phyloP scores from a whole-genome alignment of 2,113 vertebrate species.

The Megatriorchis doriae region DNA sequence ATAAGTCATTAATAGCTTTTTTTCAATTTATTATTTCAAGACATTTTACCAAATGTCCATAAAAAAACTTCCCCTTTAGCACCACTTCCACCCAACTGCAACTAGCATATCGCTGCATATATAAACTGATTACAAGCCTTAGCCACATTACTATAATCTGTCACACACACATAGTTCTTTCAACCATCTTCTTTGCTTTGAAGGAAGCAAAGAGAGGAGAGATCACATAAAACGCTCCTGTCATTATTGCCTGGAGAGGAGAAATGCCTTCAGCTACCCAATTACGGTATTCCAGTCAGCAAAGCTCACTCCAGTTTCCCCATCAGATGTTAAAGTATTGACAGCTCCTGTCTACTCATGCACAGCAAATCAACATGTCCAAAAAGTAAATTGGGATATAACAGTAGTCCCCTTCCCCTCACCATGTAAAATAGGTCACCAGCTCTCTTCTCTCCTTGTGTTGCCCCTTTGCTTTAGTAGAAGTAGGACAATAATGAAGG shows the following conservation, averaged over 20 bases:
- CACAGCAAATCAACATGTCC: neutral
- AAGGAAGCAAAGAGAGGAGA: neutral
- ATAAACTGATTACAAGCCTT: neutral
- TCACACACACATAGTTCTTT: neutral
- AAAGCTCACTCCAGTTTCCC: neutral
- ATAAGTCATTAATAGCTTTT: neutral
- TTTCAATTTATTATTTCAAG: neutral
- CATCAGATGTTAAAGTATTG: neutral
- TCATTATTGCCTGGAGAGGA: neutral
- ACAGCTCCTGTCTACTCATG: neutral
- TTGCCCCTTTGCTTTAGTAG: neutral
- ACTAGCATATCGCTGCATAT: neutral
- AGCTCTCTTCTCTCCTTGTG: neutral
- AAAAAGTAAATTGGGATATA: neutral
- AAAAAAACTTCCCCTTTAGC: neutral
- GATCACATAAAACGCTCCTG: neutral
- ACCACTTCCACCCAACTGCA: neutral
- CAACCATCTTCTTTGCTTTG: constrained; percentile 2
- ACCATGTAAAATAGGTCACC: neutral
- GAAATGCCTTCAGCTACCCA: constrained; percentile 2
- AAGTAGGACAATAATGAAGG: neutral
- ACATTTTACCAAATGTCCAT: neutral
- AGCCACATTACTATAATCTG: neutral
- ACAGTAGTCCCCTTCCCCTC: neutral
- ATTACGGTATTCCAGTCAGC: neutral